Conservation (phyloP, 2,113 vertebrate species). For the Sporophila hypoxantha region DNA sequence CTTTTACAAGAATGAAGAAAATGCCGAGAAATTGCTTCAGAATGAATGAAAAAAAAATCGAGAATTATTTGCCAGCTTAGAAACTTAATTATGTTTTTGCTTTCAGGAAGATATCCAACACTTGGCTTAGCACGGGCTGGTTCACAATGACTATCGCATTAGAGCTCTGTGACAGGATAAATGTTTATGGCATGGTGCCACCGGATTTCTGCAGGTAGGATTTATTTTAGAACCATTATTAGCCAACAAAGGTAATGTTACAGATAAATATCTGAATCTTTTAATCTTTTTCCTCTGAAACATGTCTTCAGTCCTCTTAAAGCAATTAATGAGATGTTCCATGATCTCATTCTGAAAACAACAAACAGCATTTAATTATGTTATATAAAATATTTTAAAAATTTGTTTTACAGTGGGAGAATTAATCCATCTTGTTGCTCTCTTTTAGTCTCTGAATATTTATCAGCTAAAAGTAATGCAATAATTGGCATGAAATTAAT, state of each 20-base stretch:
- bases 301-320: conserved; percentile 29
- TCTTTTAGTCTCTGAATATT: conserved; percentile 67
- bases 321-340: conserved; percentile 57
- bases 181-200: conserved; percentile 96
- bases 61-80: conserved; percentile 28
- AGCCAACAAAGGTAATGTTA: not conserved
- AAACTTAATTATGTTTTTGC: conserved; percentile 61
- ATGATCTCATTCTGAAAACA: conserved; percentile 56
- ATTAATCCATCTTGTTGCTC: conserved; percentile 65
- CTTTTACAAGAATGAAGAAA: conserved; percentile 10
- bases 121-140: conserved; percentile 98
- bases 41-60: not conserved
- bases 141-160: conserved; percentile 98
- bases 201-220: conserved; percentile 97
- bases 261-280: conserved; percentile 47
- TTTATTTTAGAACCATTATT: conserved; percentile 31
- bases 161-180: conserved; percentile 94
- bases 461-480: conserved; percentile 65
- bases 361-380: conserved; percentile 65
- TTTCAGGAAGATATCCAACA: conserved; percentile 94
- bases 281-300: not conserved
- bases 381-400: conserved; percentile 64
- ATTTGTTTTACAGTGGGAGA: conserved; percentile 59
- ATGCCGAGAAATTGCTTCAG: not conserved
- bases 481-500: conserved; percentile 69